Conservation (phyloP, 2,113 vertebrate species). For the human (Homo sapiens) region GRCh38 chr9:111099501-111100000, state of each 20-base stretch:
- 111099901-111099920: background rate
- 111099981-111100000: constrained; percentile 19
- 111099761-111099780: background rate
- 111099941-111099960: background rate
- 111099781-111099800: background rate
- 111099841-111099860: background rate
- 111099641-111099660: constrained; percentile 63
- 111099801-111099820: background rate
- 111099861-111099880: background rate
- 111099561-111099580: constrained; percentile 80
- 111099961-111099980: background rate
- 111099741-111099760: background rate
- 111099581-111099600: constrained; percentile 73
- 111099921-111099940: background rate
- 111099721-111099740: background rate
- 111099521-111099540: constrained; percentile 41
- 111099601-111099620: constrained; percentile 59
- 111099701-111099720: constrained; percentile 35
- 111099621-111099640: constrained; percentile 8
- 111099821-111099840: background rate
- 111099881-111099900: background rate
- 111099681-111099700: constrained; percentile 74
- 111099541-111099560: constrained; percentile 69
- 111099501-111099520: constrained; percentile 68
- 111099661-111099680: constrained; percentile 62